These are phyloP conservation scores for Temnopleurus reevesii DNA, from an alignment of 53 echinoderm and acorn worm genomes.

Conservation along the genomic window DNA sequence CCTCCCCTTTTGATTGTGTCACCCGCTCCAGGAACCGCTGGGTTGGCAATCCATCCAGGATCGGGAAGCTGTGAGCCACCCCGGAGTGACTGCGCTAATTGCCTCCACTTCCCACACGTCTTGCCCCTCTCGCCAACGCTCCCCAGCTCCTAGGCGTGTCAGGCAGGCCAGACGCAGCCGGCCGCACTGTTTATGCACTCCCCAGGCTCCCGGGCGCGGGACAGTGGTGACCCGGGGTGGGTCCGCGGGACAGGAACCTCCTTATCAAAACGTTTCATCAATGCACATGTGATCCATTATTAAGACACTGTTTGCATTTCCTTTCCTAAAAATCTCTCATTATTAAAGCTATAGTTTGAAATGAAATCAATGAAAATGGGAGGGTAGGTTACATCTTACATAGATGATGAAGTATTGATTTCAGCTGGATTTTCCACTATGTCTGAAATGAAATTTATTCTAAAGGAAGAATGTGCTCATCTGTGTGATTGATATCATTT, in stretches of 20 bases:
- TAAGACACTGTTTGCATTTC: neutral
- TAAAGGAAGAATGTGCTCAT: neutral
- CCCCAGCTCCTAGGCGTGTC: neutral
- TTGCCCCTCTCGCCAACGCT: neutral
- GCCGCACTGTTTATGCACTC: neutral
- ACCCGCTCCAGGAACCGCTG: neutral
- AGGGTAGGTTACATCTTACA: conserved; percentile 24
- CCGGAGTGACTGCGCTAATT: conserved; percentile 14
- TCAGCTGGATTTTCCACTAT: neutral
- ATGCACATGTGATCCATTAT: neutral
- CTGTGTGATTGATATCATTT: neutral
- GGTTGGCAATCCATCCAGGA: neutral
- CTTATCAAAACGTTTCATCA: conserved; percentile 40
- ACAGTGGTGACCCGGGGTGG: neutral
- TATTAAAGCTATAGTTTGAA: neutral
- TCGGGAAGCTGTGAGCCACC: neutral
- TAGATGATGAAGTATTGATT: conserved; percentile 26
- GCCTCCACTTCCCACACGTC: neutral
- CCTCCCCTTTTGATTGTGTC: conserved; percentile 33
- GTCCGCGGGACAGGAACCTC: neutral
- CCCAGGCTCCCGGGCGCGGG: conserved; percentile 12
- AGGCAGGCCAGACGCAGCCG: neutral
- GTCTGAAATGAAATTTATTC: neutral
- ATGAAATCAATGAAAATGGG: conserved; percentile 7
- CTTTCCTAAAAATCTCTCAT: neutral